Evolutionary conservation across 2,888 invertebrate species (phyloP).

Genomic region (Phragmatobia fuliginosa): DNA sequence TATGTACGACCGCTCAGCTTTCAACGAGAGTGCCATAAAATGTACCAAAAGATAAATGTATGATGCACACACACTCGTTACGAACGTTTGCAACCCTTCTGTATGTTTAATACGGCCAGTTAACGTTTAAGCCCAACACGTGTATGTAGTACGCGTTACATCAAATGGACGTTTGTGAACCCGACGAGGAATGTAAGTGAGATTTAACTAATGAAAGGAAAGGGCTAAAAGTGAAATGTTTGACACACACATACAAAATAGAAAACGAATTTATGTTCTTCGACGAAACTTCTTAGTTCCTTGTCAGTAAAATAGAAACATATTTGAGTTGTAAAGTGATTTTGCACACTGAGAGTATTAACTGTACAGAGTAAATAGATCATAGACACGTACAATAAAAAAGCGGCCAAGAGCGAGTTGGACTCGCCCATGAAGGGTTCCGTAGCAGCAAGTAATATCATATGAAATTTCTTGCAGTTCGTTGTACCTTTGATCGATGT

Average conservation of each 20-base stretch:
- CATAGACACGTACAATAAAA: too few relatives aligned
- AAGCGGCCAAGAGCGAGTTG: too few relatives aligned
- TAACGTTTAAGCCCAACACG: slow-evolving; percentile 30
- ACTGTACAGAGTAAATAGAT: too few relatives aligned
- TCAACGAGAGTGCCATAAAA: slow-evolving; percentile 34
- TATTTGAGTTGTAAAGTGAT: not conserved
- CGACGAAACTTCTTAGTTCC: too few relatives aligned
- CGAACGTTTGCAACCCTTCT: slow-evolving; percentile 29
- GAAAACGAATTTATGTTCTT: not conserved
- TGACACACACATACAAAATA: not conserved
- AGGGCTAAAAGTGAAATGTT: slow-evolving; percentile 6
- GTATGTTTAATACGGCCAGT: slow-evolving; percentile 27
- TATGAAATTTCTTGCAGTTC: too few relatives aligned
- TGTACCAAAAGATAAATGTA: slow-evolving; percentile 30
- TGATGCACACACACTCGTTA: slow-evolving; percentile 28
- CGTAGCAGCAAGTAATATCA: too few relatives aligned
- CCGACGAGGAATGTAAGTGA: slow-evolving; percentile 7
- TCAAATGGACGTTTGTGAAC: slow-evolving; percentile 11
- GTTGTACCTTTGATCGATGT: too few relatives aligned
- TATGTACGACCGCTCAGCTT: slow-evolving; percentile 13
- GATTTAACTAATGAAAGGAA: slow-evolving; percentile 10
- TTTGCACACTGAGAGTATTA: too few relatives aligned
- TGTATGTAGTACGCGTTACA: slow-evolving; percentile 4
- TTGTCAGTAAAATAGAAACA: not conserved
- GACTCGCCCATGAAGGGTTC: too few relatives aligned